A percentile compares a stretch with the other conserved stretches of the same genome.
These are phyloP conservation scores for Siniperca obscura DNA, from an alignment of 2,797 vertebrate genomes.

Conservation along the genomic window DNA sequence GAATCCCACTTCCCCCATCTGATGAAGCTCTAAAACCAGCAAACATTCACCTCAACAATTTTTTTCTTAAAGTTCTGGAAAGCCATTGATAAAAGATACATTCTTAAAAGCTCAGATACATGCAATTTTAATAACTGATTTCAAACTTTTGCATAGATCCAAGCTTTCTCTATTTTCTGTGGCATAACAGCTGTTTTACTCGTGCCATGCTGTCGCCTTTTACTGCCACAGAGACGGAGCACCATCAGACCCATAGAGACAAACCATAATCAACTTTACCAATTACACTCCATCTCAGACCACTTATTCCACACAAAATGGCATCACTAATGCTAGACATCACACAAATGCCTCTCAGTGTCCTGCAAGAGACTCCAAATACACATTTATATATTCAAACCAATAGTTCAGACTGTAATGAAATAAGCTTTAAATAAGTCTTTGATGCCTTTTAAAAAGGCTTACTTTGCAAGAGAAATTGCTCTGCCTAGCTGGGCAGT, in stretches of 20 bases:
- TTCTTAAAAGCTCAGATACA: neutral
- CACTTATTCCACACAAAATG: constrained; percentile 81
- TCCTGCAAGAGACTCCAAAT: constrained; percentile 59
- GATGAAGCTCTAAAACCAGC: constrained; percentile 9
- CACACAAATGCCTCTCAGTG: constrained; percentile 75
- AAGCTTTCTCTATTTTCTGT: neutral
- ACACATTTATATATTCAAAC: constrained; percentile 73
- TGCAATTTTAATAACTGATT: neutral
- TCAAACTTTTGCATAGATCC: neutral
- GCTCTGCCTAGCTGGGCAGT: constrained; percentile 5
- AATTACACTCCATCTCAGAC: constrained; percentile 82
- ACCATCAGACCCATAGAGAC: constrained; percentile 66
- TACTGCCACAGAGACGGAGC: constrained; percentile 57
- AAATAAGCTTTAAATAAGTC: constrained; percentile 66
- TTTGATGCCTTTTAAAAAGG: constrained; percentile 59
- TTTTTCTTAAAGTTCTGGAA: neutral
- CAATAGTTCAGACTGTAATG: constrained; percentile 67
- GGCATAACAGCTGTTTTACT: constrained; percentile 24
- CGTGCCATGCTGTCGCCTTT: constrained; percentile 25
- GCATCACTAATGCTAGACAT: constrained; percentile 75
- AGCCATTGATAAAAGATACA: neutral
- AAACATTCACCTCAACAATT: neutral
- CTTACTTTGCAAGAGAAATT: constrained; percentile 47
- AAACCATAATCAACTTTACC: constrained; percentile 81
- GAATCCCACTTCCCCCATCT: neutral